phyloP scores from a whole-genome alignment of 2,888 invertebrate species.

The Shargacucullia verbasci region DNA sequence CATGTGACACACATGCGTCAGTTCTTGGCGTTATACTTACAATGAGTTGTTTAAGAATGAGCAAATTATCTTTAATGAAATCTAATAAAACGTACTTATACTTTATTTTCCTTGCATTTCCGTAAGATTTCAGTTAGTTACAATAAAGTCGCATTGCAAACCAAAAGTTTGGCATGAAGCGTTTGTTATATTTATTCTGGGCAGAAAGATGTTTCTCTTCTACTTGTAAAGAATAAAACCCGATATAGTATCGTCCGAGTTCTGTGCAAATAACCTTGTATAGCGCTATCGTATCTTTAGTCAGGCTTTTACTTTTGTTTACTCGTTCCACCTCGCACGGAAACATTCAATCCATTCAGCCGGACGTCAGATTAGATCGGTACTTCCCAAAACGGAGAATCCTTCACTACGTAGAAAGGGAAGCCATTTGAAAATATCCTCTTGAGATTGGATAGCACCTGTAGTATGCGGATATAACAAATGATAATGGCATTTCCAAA shows the following conservation, averaged over 20 bases:
- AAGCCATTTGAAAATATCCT: constrained; percentile 24
- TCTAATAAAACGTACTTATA: no score
- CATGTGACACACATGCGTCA: no score
- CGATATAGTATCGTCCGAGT: background rate
- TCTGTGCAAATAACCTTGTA: background rate
- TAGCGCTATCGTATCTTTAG: background rate
- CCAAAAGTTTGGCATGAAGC: no score
- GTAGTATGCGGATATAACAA: constrained; percentile 17
- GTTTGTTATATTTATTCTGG: no score
- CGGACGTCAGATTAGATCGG: constrained; percentile 28
- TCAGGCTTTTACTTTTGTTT: constrained; percentile 22
- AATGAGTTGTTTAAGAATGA: no score
- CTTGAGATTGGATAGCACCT: constrained; percentile 15
- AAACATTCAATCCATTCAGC: constrained; percentile 20
- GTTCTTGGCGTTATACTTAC: constrained; percentile 2
- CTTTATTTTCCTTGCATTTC: no score
- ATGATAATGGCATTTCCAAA: constrained; percentile 5
- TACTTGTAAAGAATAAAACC: background rate
- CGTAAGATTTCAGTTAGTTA: no score
- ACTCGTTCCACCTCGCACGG: constrained; percentile 13
- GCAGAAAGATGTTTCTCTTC: no score
- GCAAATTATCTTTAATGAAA: no score
- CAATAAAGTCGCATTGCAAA: no score
- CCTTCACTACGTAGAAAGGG: constrained; percentile 15
- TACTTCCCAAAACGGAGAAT: constrained; percentile 8